A percentile compares a stretch with the other conserved stretches of the same genome.
These are phyloP conservation scores for Thalassoma bifasciatum DNA, from an alignment of 2,113 vertebrate species.

Conservation along the genomic window DNA sequence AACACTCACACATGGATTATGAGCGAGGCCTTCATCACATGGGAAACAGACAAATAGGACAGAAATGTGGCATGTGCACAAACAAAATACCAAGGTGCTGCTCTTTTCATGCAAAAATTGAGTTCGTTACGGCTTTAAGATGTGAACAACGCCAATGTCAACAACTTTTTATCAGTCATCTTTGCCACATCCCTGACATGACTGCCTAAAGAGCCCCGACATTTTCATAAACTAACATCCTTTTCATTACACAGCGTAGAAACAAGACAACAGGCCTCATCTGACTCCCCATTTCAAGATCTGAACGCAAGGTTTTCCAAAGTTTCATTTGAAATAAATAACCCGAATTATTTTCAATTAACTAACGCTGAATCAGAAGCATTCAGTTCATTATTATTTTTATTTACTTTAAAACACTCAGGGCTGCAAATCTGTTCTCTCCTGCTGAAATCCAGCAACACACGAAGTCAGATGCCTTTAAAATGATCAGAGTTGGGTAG, in stretches of 20 bases:
- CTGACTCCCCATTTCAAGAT: no score
- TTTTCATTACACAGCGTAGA: background rate
- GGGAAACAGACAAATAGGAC: background rate
- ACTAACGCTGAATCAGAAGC: no score
- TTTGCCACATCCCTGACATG: background rate
- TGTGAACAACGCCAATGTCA: background rate
- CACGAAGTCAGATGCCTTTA: background rate
- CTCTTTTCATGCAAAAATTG: background rate
- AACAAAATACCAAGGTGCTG: background rate
- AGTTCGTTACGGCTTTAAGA: background rate
- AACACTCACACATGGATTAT: slow-evolving; percentile 6
- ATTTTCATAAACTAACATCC: background rate
- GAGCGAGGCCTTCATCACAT: slow-evolving; percentile 9
- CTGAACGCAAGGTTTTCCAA: background rate
- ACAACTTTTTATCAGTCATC: background rate
- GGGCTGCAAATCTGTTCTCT: background rate
- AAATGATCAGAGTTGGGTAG: background rate
- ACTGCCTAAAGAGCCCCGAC: background rate
- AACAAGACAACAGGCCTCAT: no score
- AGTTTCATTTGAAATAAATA: no score
- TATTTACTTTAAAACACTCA: background rate
- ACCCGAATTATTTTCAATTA: no score
- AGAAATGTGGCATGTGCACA: background rate
- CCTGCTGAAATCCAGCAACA: background rate
- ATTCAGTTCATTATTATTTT: background rate